These are phyloP conservation scores for Orius laevigatus DNA, from an alignment of 1,140 invertebrate species.

Conservation along the genomic window DNA sequence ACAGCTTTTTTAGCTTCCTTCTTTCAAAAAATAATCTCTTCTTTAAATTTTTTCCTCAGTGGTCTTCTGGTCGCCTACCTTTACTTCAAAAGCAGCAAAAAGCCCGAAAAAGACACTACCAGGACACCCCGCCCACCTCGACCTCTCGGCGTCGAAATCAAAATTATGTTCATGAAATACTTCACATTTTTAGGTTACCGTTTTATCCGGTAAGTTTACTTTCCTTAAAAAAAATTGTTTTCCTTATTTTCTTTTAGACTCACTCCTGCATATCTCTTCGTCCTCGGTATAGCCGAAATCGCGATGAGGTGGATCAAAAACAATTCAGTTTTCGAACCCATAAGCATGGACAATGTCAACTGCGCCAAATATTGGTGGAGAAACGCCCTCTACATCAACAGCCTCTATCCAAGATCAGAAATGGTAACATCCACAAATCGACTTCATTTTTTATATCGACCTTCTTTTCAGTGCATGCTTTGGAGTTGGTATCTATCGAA, in stretches of 20 bases:
- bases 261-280: constrained; percentile 65
- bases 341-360: constrained; percentile 51
- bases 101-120: constrained; percentile 6
- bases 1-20: not conserved
- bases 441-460: not conserved
- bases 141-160: constrained; percentile 6
- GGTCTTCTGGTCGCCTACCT: constrained; percentile 58
- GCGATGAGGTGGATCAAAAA: constrained; percentile 43
- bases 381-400: constrained; percentile 65
- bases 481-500: constrained; percentile 87
- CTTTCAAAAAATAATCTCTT: not conserved
- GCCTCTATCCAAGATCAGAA: constrained; percentile 55
- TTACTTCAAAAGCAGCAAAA: constrained; percentile 32
- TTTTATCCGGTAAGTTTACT: constrained; percentile 35
- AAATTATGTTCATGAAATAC: constrained; percentile 28
- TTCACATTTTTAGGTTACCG: constrained; percentile 42
- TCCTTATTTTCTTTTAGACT: constrained; percentile 32
- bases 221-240: constrained; percentile 2
- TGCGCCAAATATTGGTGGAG: constrained; percentile 70
- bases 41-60: constrained; percentile 31
- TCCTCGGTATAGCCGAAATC: constrained; percentile 54
- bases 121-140: constrained; percentile 9
- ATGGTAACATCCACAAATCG: constrained; percentile 36
- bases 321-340: constrained; percentile 56
- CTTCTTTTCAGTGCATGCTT: constrained; percentile 49